These are phyloP conservation scores for Drosophila kurseongensis DNA, from an alignment of 1,140 invertebrate species.

Conservation along the genomic window DNA sequence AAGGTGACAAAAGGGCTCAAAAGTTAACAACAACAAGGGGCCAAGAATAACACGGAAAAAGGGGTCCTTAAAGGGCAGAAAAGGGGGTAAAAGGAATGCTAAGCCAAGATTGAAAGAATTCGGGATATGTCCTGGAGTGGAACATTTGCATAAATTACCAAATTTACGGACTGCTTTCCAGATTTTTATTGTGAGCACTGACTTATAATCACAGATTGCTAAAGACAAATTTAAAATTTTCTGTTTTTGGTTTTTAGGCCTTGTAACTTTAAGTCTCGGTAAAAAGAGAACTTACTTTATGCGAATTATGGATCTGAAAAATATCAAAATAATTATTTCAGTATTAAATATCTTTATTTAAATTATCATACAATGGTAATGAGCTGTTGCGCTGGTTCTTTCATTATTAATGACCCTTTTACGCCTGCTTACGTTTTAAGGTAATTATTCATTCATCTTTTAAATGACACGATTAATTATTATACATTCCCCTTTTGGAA, in stretches of 20 bases:
- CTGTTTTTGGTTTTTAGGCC: too few relatives aligned
- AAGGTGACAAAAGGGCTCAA: constrained; percentile 61
- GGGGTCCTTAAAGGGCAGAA: background rate
- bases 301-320: too few relatives aligned
- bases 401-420: background rate
- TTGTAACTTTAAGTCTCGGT: background rate
- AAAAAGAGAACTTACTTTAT: too few relatives aligned
- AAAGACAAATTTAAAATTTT: background rate
- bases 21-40: constrained; percentile 44
- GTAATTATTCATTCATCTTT: background rate
- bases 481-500: background rate
- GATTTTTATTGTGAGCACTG: background rate
- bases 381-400: background rate
- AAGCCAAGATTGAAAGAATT: background rate
- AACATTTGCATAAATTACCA: constrained; percentile 25
- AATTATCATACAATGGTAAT: too few relatives aligned
- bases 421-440: background rate
- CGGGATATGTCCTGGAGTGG: background rate
- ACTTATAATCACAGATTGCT: background rate
- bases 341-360: too few relatives aligned
- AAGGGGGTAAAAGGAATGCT: background rate
- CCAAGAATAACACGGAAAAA: constrained; percentile 32
- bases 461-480: background rate
- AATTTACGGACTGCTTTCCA: background rate
- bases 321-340: background rate